Evolutionary conservation across 2,113 vertebrate species (phyloP).

Genomic region (Labeo rohita): DNA sequence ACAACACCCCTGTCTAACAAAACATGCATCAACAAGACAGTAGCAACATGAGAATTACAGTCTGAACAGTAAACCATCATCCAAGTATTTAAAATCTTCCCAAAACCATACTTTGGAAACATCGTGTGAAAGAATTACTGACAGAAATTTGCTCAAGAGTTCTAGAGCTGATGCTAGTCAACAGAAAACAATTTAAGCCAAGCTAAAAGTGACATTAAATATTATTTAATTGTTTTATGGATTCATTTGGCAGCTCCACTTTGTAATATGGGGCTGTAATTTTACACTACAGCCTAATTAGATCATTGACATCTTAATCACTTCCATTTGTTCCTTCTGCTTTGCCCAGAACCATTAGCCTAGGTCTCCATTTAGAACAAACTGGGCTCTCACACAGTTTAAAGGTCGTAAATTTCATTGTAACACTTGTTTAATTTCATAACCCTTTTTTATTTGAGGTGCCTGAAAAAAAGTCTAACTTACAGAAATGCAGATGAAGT

Average conservation of each 20-base stretch:
- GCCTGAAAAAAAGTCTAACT: not conserved
- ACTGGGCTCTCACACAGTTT: not conserved
- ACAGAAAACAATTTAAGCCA: constrained; percentile 5
- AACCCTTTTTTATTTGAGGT: not conserved
- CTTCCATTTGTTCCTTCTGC: constrained; percentile 43
- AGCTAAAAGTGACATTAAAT: constrained; percentile 18
- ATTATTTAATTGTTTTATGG: constrained; percentile 32
- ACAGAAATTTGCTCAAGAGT: not conserved
- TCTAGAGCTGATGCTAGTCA: not conserved
- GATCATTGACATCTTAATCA: constrained; percentile 51
- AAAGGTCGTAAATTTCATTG: constrained; percentile 8
- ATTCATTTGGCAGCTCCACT: constrained; percentile 47
- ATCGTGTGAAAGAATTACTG: not conserved
- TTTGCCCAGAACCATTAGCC: constrained; percentile 47
- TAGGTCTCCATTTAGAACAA: constrained; percentile 28
- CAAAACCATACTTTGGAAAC: not conserved
- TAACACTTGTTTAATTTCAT: constrained; percentile 14
- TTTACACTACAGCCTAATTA: constrained; percentile 42
- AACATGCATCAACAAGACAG: not conserved
- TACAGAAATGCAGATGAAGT: not conserved
- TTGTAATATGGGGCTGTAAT: constrained; percentile 36
- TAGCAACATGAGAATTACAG: no score
- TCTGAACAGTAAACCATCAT: not conserved
- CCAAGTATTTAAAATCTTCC: not conserved
- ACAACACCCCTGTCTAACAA: not conserved